Percentiles rank a stretch among this genome's conserved stretches.
Evolutionary conservation across 2,888 invertebrate species (phyloP).

Genomic region (Acanthacorydalis orientalis): DNA sequence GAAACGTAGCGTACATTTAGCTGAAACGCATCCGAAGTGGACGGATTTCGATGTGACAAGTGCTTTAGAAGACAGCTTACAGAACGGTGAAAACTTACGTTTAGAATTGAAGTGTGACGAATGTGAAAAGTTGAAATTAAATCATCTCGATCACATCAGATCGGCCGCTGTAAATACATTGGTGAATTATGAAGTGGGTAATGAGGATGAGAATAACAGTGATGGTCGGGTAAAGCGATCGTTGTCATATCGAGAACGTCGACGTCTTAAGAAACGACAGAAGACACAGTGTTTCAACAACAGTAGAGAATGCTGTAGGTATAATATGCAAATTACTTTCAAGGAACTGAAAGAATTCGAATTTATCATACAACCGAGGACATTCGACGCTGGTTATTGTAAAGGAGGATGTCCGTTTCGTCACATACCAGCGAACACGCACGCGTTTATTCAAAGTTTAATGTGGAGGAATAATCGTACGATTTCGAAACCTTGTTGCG

Average conservation of each 20-base stretch:
- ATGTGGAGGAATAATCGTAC: constrained; percentile 41
- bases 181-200: constrained; percentile 1
- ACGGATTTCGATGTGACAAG: constrained; percentile 40
- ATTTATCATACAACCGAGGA: constrained; percentile 49
- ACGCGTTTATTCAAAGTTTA: constrained; percentile 49
- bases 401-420: constrained; percentile 49
- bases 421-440: constrained; percentile 52
- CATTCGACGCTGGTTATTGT: constrained; percentile 54
- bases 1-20: constrained; percentile 22
- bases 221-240: constrained; percentile 22
- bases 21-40: constrained; percentile 31
- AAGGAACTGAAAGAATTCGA: constrained; percentile 38
- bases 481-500: constrained; percentile 45
- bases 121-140: constrained; percentile 25
- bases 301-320: constrained; percentile 43
- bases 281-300: constrained; percentile 14
- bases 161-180: constrained; percentile 2
- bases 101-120: constrained; percentile 35
- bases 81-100: constrained; percentile 26
- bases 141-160: constrained; percentile 15
- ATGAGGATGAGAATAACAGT: constrained; percentile 19
- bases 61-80: constrained; percentile 30
- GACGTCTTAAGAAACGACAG: constrained; percentile 12
- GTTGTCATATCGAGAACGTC: constrained; percentile 19
- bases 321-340: constrained; percentile 46